phyloP scores from a whole-genome alignment of 1,140 invertebrate species.

The Lineus longissimus region DNA sequence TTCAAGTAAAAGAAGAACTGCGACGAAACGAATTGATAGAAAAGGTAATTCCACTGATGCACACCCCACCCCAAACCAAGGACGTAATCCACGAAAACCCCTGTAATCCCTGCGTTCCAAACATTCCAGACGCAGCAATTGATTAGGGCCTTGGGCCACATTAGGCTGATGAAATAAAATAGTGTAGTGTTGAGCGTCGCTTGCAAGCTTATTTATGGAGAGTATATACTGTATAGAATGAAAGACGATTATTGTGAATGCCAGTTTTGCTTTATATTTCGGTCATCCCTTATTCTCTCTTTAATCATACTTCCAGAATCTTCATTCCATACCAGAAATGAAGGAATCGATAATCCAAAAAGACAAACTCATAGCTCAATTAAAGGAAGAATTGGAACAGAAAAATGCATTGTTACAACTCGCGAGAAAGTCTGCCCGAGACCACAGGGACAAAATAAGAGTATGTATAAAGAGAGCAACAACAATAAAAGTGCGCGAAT shows the following conservation, averaged over 20 bases:
- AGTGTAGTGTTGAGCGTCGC: too few species aligned
- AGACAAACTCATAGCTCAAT: constrained; percentile 23
- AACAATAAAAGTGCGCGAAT: too few species aligned
- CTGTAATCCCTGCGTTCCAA: too few species aligned
- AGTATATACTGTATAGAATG: neutral
- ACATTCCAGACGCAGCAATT: too few species aligned
- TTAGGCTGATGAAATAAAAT: too few species aligned
- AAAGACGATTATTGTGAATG: too few species aligned
- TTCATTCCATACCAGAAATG: constrained; percentile 38
- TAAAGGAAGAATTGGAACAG: constrained; percentile 32
- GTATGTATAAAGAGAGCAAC: too few species aligned
- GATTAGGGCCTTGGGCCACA: too few species aligned
- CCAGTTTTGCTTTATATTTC: too few species aligned
- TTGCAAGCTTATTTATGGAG: neutral
- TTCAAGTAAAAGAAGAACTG: constrained; percentile 42
- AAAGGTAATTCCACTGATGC: constrained; percentile 25
- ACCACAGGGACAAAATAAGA: constrained; percentile 38
- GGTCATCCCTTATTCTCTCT: too few species aligned
- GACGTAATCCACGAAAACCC: too few species aligned
- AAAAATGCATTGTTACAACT: constrained; percentile 28
- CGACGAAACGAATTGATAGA: constrained; percentile 46
- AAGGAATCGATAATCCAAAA: constrained; percentile 34
- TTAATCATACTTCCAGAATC: constrained; percentile 34
- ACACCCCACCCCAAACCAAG: too few species aligned
- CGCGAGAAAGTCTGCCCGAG: constrained; percentile 32